These are phyloP conservation scores for Drosophila baimaii DNA, from an alignment of 1,140 invertebrate genomes.

Conservation along the genomic window DNA sequence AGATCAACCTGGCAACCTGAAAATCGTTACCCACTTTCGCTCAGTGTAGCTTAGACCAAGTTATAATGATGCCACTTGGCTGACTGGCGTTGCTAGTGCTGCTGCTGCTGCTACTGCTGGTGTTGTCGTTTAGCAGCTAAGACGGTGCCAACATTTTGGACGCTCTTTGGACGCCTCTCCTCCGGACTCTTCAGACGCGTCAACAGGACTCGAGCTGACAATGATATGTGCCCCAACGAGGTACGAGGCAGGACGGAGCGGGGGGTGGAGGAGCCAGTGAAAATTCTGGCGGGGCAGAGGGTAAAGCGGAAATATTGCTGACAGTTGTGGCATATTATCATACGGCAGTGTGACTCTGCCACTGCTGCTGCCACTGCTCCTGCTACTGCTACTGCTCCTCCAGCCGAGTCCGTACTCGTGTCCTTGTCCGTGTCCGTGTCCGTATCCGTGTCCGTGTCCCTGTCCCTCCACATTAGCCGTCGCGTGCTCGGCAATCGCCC, in stretches of 20 bases:
- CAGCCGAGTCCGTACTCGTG: conserved; percentile 5
- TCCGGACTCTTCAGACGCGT: conserved; percentile 73
- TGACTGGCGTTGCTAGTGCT: conserved; percentile 38
- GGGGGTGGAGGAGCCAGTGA: not conserved
- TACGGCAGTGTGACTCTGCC: conserved; percentile 42
- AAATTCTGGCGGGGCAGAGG: conserved; percentile 8
- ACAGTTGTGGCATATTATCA: conserved; percentile 82
- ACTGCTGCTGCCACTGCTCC: not conserved
- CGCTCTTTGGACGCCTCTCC: conserved; percentile 32
- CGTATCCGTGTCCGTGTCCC: conserved; percentile 15
- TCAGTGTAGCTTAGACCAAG: conserved; percentile 61
- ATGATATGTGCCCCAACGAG: conserved; percentile 67
- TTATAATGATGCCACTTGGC: conserved; percentile 73
- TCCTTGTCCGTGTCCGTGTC: too few relatives aligned
- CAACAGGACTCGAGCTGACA: conserved; percentile 76
- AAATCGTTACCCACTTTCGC: conserved; percentile 4
- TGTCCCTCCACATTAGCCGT: conserved; percentile 44
- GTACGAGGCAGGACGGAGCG: not conserved
- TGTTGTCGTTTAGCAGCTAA: conserved; percentile 71
- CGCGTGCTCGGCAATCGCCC: conserved; percentile 43
- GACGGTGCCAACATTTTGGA: conserved; percentile 75
- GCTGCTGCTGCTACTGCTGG: conserved; percentile 32
- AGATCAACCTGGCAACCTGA: not conserved
- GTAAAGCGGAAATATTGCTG: conserved; percentile 73
- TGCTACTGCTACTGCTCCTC: conserved; percentile 1